Base-by-base conservation (phyloP, 2,888 invertebrate genomes). In the Trissoscelio sp. region DNA sequence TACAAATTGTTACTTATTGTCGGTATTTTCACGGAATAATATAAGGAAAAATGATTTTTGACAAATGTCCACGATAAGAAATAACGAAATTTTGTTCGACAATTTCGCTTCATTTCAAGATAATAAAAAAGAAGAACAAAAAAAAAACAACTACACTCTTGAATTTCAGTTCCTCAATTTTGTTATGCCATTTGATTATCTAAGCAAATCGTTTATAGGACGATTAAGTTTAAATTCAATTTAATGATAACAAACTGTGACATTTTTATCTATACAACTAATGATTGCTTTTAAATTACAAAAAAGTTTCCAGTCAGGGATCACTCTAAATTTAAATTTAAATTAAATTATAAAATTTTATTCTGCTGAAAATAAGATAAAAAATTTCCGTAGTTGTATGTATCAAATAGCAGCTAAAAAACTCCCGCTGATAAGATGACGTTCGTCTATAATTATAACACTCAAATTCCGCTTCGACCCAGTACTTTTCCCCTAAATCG, bases 1-100 rank as follows among this genome's bases (percentile, higher is more conserved):
- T 70, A 58, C 37, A 46, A 70, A 58, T 57, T 46, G 44, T 69
- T 55, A 55, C 42, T 69, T 69, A 44, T 46, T 34, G 22, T 0
- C 3, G 7, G 20, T 58, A 70, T 57, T 57, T 57, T 22, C 34
- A n/a, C 12, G 5, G 46, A 57, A 58, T 58, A 72, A 72, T 44
- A 24, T 20, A 31, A 55, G 20, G 20, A 34, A 69, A 66, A 51
- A 9, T 37, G 9, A 3, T 4, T 44, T 60, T 60, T 24, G 12
- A 24, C 16, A 60, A 34, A 34, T n/a, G 2, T 22, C 1, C 20
- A 6, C 20, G 46, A 39, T 6, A 11, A 44, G 3, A 44, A 18
- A 12, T 14, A 42, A 16, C 42, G 11, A 3, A 1, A 5, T 42
- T 42, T 42, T 16, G 16, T 42, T 2, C 6, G 16, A 16, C 5